Conservation (phyloP, 2,797 vertebrate genomes). For the Enteromius treurensis region DNA sequence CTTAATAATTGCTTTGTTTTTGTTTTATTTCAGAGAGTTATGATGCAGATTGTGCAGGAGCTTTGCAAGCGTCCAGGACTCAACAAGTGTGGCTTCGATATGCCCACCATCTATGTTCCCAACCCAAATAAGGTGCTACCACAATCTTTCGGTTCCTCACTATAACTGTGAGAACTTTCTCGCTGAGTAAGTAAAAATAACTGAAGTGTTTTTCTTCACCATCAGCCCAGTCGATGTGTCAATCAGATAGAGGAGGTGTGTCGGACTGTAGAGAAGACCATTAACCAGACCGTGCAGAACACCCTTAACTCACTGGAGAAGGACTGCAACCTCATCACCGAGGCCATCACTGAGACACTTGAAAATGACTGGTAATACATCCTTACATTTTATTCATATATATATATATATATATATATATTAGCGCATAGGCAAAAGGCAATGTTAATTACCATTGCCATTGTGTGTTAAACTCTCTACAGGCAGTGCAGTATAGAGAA, state of each 20-base stretch:
- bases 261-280: slow-evolving; percentile 83
- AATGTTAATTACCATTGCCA: background rate
- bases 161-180: background rate
- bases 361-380: slow-evolving; percentile 70
- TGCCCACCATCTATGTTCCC: slow-evolving; percentile 87
- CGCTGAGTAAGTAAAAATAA: background rate
- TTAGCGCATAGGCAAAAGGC: background rate
- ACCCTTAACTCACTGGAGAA: slow-evolving; percentile 85
- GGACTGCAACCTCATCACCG: slow-evolving; percentile 82
- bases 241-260: slow-evolving; percentile 87
- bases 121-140: slow-evolving; percentile 81
- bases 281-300: slow-evolving; percentile 86
- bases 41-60: slow-evolving; percentile 92
- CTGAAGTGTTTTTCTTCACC: background rate
- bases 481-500: slow-evolving; percentile 74
- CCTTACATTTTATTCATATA: background rate
- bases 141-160: background rate
- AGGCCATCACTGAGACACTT: slow-evolving; percentile 75
- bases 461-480: slow-evolving; percentile 29
- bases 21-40: slow-evolving; percentile 77
- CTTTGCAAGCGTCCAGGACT: slow-evolving; percentile 86
- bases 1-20: background rate
- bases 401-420: background rate
- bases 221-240: slow-evolving; percentile 82
- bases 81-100: slow-evolving; percentile 90